Conservation (phyloP, 2,888 invertebrate species). For the Bombylius discolor region DNA sequence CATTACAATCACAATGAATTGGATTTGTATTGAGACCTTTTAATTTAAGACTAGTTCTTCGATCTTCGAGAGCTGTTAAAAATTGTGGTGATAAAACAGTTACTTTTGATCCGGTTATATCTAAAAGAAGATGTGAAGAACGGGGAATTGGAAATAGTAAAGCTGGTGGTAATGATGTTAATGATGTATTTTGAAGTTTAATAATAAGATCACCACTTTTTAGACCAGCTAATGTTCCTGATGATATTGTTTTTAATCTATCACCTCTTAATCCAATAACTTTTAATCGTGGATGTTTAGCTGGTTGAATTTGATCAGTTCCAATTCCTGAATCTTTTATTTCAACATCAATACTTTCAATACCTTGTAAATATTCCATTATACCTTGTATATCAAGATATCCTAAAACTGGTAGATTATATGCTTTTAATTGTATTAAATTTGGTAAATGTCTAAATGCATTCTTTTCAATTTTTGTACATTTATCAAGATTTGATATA, state of each 20-base stretch:
- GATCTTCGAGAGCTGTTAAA: slow-evolving; percentile 66
- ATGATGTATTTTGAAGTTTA: slow-evolving; percentile 67
- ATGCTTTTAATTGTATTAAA: slow-evolving; percentile 55
- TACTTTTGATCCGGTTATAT: slow-evolving; percentile 66
- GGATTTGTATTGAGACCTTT: slow-evolving; percentile 67
- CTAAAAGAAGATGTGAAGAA: slow-evolving; percentile 65
- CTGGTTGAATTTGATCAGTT: slow-evolving; percentile 66
- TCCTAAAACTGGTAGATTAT: slow-evolving; percentile 64
- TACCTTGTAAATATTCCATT: slow-evolving; percentile 55
- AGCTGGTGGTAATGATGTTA: slow-evolving; percentile 64
- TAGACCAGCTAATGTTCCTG: slow-evolving; percentile 71
- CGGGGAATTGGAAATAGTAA: slow-evolving; percentile 76
- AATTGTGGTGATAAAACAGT: slow-evolving; percentile 65
- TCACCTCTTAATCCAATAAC: slow-evolving; percentile 62
- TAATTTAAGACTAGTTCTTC: slow-evolving; percentile 59
- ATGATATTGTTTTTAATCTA: slow-evolving; percentile 61
- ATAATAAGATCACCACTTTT: slow-evolving; percentile 58
- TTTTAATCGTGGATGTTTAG: slow-evolving; percentile 63
- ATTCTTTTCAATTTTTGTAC: slow-evolving; percentile 67
- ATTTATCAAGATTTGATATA: slow-evolving; percentile 52
- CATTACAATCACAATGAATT: slow-evolving; percentile 73
- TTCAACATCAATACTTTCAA: slow-evolving; percentile 71
- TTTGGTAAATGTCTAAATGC: slow-evolving; percentile 62
- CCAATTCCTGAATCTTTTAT: slow-evolving; percentile 72
- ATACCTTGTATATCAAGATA: slow-evolving; percentile 78